Evolutionary conservation across 37 sponge, comb jelly and placozoan species (phyloP), one percentile per base, ranked within the genome.

Genomic region (Eunapius fragilis): DNA sequence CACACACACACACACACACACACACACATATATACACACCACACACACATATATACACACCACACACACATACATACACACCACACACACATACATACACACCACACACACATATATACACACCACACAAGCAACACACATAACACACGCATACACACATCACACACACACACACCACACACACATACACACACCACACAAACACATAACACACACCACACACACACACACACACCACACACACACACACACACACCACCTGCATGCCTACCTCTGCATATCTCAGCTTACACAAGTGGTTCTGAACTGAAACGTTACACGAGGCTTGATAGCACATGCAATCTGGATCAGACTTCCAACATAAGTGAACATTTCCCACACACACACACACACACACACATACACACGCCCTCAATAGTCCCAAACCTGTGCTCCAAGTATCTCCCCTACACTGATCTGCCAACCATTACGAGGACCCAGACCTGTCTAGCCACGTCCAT

Each of bases 81-180:
- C 85, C 85, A 85, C 85, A 85, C 85, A 85, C 67, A 36, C 34
- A 30, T 31, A 67, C 32, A 86, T 24, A 4, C 82, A 71, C 82
- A 82, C 82, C 82, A 70, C 72, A 82, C 30, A 58, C 58, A 58
- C 58, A 58, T 2, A 10, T 58, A 11, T 11, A 58, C 41, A 41
- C 41, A 58, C 58, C 82, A 70, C 36, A 70, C 35, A 82, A 22
- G 25, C 72, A 31, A 82, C 82, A 72, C 17, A 19, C 14, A 58
- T 19, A 58, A 17, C 58, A 58, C 58, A 58, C 14, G 14, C 58
- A 58, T 11, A 17, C 22, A 58, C 58, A 19, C 14, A 58, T n/a
- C 58, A 58, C 22, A 17, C 58, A 58, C 58, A 58, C 14, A 27
- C 74, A 68, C 33, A 41, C 22, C 33, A 23, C 50, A 14, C 24